Evolutionary conservation across 2,797 vertebrate species (phyloP).

Genomic region (Rhodeus uyekii): DNA sequence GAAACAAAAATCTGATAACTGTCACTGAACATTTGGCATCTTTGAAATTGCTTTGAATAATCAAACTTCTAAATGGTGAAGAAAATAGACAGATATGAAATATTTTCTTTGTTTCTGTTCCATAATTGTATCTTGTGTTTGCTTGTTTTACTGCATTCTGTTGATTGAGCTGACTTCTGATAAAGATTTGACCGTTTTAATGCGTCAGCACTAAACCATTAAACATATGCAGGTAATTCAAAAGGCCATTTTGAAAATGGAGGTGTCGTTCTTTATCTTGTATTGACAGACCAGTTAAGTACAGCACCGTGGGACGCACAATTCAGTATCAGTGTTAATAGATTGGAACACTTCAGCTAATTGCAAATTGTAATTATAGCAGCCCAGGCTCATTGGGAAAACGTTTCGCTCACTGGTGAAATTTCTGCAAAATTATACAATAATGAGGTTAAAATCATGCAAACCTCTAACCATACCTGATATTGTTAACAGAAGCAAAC

Average conservation of each 20-base stretch:
- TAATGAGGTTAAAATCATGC: too few relatives aligned
- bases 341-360: slow-evolving; percentile 10
- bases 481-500: background rate
- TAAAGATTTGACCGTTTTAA: background rate
- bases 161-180: background rate
- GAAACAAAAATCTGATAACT: background rate
- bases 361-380: slow-evolving; percentile 5
- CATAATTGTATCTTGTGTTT: too few relatives aligned
- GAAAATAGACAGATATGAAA: background rate
- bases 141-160: background rate
- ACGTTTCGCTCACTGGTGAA: too few relatives aligned
- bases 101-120: too few relatives aligned
- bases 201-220: background rate
- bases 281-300: background rate
- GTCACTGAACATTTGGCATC: background rate
- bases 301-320: background rate
- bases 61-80: background rate
- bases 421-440: too few relatives aligned
- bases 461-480: background rate
- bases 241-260: slow-evolving; percentile 9
- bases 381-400: too few relatives aligned
- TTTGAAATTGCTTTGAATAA: background rate
- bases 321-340: background rate
- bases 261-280: background rate
- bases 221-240: background rate